Evolutionary conservation across 2,113 vertebrate genomes (phyloP).

Genomic region (Geococcyx californianus): DNA sequence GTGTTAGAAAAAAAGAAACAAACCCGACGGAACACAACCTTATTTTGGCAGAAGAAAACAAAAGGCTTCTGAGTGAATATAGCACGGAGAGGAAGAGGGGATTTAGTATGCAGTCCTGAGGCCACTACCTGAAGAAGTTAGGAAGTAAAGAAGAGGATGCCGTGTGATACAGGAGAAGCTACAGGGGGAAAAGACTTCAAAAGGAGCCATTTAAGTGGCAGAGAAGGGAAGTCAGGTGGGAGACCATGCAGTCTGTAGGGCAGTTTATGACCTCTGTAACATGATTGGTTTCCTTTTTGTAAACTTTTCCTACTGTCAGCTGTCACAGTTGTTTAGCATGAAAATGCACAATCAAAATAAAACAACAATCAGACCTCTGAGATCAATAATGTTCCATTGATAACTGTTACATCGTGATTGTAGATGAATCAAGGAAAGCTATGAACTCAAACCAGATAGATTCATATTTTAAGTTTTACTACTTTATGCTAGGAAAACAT

Average conservation of each 20-base stretch:
- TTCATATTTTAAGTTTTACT: background rate
- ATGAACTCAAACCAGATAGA: background rate
- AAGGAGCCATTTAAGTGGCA: background rate
- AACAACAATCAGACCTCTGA: background rate
- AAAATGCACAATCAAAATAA: background rate
- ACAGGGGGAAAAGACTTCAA: background rate
- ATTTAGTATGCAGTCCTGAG: background rate
- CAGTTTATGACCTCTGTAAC: background rate
- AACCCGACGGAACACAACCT: background rate
- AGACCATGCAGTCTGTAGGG: background rate
- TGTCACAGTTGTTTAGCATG: background rate
- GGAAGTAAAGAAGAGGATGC: background rate
- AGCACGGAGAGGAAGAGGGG: background rate
- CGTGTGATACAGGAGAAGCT: background rate
- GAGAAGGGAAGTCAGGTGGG: background rate
- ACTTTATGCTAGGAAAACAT: background rate
- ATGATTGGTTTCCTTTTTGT: background rate
- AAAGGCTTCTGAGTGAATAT: background rate
- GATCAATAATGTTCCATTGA: background rate
- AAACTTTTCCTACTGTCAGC: background rate
- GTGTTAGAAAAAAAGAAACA: background rate
- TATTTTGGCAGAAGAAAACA: background rate
- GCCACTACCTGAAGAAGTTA: background rate
- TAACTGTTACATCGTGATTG: background rate
- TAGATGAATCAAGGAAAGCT: background rate